Base-by-base conservation (phyloP, 92 coral and sea anemone genomes). In the Porites rus region DNA sequence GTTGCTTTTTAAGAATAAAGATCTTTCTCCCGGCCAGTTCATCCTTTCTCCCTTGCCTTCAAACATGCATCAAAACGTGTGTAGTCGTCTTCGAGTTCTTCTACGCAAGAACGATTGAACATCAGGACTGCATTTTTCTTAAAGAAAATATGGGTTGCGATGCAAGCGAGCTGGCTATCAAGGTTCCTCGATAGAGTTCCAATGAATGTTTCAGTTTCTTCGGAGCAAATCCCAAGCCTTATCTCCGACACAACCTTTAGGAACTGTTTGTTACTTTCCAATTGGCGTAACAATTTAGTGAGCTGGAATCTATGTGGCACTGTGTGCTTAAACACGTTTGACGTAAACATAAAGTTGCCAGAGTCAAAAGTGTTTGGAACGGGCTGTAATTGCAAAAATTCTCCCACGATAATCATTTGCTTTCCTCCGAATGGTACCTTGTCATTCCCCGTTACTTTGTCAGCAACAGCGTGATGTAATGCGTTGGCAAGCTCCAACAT, bases 71-170 rank as follows among this genome's bases (percentile, higher is more conserved):
- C 73, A 11, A 89, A 86, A 14, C 86, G 85, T 12, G 77, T 6
- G 38, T 65, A 20, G 16, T 64, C 85, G 8, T 91, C 95, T 6
- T 89, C 87, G 25, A 89, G 53, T 21, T 77, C 24, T 64, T 68
- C 64, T 38, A 89, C 67, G 10, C 74, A 75, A 18, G 83, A 74
- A 5, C 87, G 54, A 69, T 92, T 92, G 68, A 73, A 75, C 18
- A 92, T 64, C 19, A 86, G 71, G 51, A 74, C 86, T 10, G 93
- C 81, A 31, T 85, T 22, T 68, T 71, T 61, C 74, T 81, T 92
- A 58, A 92, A 92, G 50, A 58, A 92, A 0, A 92, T 74, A 63
- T 92, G 91, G 1, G 88, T 74, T 1, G 88, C 69, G n/a, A 46
- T 4, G 7, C 68, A 78, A 20, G 73, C 53, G 18, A 24, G 21